Evolutionary conservation across 35 echinoderm and acorn worm genomes (phyloP).

Genomic region (Strongylocentrotus purpuratus): DNA sequence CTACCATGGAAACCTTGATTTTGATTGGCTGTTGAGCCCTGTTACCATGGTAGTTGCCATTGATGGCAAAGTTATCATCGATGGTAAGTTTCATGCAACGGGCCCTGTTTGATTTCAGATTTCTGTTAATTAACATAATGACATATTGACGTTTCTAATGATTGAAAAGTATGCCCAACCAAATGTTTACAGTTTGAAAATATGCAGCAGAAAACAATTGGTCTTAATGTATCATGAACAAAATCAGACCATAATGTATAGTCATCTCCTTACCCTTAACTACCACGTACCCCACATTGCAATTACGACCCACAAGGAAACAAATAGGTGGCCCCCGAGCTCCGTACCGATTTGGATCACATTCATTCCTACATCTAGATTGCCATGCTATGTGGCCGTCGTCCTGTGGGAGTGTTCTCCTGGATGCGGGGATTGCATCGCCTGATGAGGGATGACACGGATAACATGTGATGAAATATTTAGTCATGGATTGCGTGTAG

Average conservation of each 20-base stretch:
- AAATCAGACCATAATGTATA: not conserved
- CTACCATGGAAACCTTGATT: too few relatives aligned
- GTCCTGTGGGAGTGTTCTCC: not conserved
- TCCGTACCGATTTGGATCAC: not conserved
- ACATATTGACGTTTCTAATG: too few relatives aligned
- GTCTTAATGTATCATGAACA: too few relatives aligned
- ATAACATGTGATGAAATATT: constrained; percentile 19
- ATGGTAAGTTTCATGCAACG: too few relatives aligned
- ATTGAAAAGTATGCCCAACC: too few relatives aligned
- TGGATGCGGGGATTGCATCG: not conserved
- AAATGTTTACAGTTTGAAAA: too few relatives aligned
- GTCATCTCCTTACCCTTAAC: not conserved
- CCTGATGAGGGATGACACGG: not conserved
- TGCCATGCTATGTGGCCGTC: not conserved
- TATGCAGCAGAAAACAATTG: too few relatives aligned
- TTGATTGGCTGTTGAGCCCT: too few relatives aligned
- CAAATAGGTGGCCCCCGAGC: not conserved
- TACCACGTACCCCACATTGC: not conserved
- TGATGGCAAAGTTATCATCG: too few relatives aligned
- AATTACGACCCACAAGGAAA: not conserved
- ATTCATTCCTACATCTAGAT: not conserved
- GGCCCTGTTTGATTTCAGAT: too few relatives aligned
- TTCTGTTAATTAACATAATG: too few relatives aligned
- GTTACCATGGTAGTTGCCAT: too few relatives aligned
- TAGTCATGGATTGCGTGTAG: not conserved